These are phyloP conservation scores for Progne subis DNA, from an alignment of 2,113 vertebrate species.

Conservation along the genomic window DNA sequence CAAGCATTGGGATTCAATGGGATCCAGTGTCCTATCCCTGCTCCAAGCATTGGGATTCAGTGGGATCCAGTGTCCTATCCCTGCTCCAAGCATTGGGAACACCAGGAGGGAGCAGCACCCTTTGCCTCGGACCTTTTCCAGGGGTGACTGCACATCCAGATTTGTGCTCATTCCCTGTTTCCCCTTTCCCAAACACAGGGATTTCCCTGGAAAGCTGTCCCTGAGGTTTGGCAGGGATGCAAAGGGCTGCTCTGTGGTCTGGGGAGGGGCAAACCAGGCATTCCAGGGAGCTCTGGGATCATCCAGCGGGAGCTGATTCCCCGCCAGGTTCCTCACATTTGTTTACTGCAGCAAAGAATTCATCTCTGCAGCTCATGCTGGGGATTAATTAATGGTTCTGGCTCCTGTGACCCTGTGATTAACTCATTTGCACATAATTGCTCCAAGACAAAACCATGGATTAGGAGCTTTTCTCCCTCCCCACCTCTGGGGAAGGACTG, in stretches of 20 bases:
- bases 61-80: neutral
- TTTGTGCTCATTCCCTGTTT: neutral
- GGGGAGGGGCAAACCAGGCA: fast-evolving
- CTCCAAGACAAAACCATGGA: constrained; percentile 48
- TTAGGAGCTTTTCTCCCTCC: constrained; percentile 18
- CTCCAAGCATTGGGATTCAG: too few species aligned
- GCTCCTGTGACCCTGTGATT: constrained; percentile 71
- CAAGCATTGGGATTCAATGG: neutral
- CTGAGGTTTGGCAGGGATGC: neutral
- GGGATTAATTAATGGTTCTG: constrained; percentile 72
- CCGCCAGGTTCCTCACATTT: neutral
- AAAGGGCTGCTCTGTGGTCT: neutral
- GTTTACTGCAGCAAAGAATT: constrained; percentile 17
- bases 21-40: too few species aligned
- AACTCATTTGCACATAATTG: constrained; percentile 76
- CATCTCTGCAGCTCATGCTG: neutral
- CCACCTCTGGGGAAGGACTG: neutral
- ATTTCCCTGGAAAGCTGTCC: neutral
- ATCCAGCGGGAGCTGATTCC: fast-evolving
- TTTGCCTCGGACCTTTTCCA: neutral
- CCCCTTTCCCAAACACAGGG: fast-evolving
- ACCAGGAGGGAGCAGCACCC: neutral
- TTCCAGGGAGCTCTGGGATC: neutral
- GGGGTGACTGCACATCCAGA: fast-evolving
- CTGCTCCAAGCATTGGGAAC: neutral